Evolutionary conservation across 2,113 vertebrate species (phyloP).

Genomic region (Aspiorhynchus laticeps): DNA sequence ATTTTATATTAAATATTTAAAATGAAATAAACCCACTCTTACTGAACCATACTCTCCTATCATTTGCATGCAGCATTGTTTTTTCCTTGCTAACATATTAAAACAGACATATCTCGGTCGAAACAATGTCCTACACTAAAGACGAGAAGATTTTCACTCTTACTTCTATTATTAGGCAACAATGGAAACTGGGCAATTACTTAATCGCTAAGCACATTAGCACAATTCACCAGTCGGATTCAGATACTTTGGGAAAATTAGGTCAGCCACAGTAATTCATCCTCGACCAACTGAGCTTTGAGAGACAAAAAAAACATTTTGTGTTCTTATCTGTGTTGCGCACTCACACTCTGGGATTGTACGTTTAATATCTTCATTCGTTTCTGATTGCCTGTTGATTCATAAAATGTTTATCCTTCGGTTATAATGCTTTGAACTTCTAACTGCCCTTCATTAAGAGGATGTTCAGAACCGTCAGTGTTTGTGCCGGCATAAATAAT

Average conservation of each 20-base stretch:
- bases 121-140: neutral
- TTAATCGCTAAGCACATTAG: conserved; percentile 39
- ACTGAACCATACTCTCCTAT: neutral
- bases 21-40: neutral
- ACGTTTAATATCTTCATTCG: conserved; percentile 3
- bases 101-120: neutral
- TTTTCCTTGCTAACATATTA: neutral
- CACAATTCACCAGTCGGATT: conserved; percentile 24
- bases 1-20: no score
- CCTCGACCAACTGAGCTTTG: conserved; percentile 11
- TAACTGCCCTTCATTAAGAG: neutral
- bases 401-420: neutral
- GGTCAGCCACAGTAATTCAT: conserved; percentile 44
- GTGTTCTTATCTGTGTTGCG: neutral
- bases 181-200: conserved; percentile 45
- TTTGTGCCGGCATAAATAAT: conserved; percentile 14
- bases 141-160: neutral
- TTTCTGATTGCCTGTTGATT: conserved; percentile 8
- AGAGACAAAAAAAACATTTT: conserved; percentile 5
- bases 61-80: neutral
- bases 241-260: conserved; percentile 48
- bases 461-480: conserved; percentile 20
- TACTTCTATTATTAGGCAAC: conserved; percentile 39
- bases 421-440: neutral
- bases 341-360: neutral